Evolutionary conservation across 1,140 invertebrate species (phyloP).

Genomic region (Calliopsis andreniformis): DNA sequence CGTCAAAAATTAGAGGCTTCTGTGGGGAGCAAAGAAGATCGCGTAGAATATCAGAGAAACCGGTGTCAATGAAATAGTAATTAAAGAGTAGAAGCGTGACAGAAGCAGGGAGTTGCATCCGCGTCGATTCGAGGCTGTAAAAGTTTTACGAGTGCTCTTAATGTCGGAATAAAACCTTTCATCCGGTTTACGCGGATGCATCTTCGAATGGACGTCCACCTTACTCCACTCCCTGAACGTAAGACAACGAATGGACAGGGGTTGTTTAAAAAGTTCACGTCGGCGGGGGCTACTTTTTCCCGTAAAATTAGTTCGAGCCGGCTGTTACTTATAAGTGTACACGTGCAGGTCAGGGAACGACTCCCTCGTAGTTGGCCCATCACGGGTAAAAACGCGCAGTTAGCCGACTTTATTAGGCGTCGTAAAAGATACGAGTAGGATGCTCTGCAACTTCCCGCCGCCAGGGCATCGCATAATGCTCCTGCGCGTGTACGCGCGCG

Average conservation of each 20-base stretch:
- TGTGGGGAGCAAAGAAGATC: neutral
- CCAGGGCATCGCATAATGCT: constrained; percentile 56
- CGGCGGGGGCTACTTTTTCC: neutral
- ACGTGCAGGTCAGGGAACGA: neutral
- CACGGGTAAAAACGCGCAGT: constrained; percentile 42
- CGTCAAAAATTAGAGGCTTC: neutral
- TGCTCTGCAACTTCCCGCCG: constrained; percentile 51
- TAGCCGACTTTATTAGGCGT: constrained; percentile 62
- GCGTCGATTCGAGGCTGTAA: neutral
- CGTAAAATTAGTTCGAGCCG: constrained; percentile 9
- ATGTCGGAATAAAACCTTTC: neutral
- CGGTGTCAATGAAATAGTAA: neutral
- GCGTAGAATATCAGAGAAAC: neutral
- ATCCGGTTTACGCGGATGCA: neutral
- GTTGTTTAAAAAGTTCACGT: constrained; percentile 1
- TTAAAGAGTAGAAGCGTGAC: neutral
- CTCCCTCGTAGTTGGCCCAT: constrained; percentile 25
- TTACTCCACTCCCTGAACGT: neutral
- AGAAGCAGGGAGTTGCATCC: neutral
- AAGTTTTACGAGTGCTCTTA: neutral
- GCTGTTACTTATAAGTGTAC: neutral
- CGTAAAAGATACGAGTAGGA: constrained; percentile 55
- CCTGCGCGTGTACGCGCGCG: constrained; percentile 26
- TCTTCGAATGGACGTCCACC: neutral
- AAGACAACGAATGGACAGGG: neutral